These are phyloP conservation scores for Erebia palarica DNA, from an alignment of 2,888 invertebrate genomes.

Conservation along the genomic window DNA sequence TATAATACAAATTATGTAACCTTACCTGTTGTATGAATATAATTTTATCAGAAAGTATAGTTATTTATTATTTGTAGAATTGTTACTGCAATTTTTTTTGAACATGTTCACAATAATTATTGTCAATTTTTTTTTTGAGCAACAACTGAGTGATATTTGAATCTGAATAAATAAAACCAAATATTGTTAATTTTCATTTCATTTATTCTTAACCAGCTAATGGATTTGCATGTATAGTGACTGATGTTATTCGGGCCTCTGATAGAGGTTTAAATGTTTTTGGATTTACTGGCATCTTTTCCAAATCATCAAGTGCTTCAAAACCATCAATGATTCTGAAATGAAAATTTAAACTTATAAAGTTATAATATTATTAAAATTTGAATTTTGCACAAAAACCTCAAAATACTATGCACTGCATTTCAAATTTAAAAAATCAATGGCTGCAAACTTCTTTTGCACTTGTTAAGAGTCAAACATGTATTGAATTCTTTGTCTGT, in stretches of 20 bases:
- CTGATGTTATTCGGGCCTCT: constrained; percentile 92
- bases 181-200: constrained; percentile 31
- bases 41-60: background rate
- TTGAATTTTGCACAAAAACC: too few species aligned
- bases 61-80: constrained; percentile 19
- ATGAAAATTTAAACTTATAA: constrained; percentile 45
- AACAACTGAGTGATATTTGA: constrained; percentile 30
- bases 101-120: background rate
- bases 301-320: constrained; percentile 97
- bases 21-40: background rate
- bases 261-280: constrained; percentile 94
- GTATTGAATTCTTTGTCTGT: too few species aligned
- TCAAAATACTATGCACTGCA: too few species aligned
- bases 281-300: constrained; percentile 96
- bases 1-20: background rate
- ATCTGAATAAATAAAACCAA: constrained; percentile 36
- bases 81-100: constrained; percentile 30
- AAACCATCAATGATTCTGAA: constrained; percentile 98
- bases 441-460: too few species aligned
- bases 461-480: too few species aligned
- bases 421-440: too few species aligned
- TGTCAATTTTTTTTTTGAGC: constrained; percentile 21
- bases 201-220: constrained; percentile 85
- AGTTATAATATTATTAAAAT: background rate
- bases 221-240: constrained; percentile 99